These are phyloP conservation scores for Globicephala melas DNA, from an alignment of 2,113 vertebrate genomes.

Conservation along the genomic window DNA sequence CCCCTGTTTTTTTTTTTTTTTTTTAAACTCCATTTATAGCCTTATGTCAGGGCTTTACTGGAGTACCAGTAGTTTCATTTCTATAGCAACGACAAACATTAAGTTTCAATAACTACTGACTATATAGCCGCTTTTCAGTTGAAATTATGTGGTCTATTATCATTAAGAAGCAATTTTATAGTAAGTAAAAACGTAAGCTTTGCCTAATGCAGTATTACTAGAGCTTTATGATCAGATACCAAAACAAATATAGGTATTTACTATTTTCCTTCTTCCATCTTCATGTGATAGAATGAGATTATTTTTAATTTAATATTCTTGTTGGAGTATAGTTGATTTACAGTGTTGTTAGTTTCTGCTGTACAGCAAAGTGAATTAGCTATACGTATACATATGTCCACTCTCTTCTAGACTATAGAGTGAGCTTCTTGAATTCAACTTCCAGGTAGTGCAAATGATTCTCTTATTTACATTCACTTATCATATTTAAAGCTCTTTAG, in stretches of 20 bases:
- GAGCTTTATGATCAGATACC: background rate
- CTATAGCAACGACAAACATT: background rate
- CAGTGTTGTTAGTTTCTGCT: too few species aligned
- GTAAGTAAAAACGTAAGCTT: background rate
- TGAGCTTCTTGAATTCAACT: background rate
- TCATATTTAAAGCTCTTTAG: background rate
- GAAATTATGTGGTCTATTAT: background rate
- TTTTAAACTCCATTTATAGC: background rate
- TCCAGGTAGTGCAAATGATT: background rate
- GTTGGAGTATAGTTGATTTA: too few species aligned
- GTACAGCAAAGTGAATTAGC: too few species aligned
- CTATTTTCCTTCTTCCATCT: background rate
- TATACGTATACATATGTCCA: too few species aligned
- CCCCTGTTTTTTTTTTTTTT: background rate
- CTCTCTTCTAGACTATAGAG: background rate
- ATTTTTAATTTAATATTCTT: background rate
- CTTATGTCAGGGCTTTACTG: background rate
- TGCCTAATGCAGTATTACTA: background rate
- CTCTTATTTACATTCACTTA: background rate
- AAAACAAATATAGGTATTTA: background rate
- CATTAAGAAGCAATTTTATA: background rate
- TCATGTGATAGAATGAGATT: background rate
- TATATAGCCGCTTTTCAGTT: background rate
- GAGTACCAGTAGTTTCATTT: background rate
- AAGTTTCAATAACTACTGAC: constrained; percentile 1